Percentiles rank a stretch among this genome's conserved stretches.
These are phyloP conservation scores for Falco concolor DNA, from an alignment of 2,797 vertebrate species.

Conservation along the genomic window DNA sequence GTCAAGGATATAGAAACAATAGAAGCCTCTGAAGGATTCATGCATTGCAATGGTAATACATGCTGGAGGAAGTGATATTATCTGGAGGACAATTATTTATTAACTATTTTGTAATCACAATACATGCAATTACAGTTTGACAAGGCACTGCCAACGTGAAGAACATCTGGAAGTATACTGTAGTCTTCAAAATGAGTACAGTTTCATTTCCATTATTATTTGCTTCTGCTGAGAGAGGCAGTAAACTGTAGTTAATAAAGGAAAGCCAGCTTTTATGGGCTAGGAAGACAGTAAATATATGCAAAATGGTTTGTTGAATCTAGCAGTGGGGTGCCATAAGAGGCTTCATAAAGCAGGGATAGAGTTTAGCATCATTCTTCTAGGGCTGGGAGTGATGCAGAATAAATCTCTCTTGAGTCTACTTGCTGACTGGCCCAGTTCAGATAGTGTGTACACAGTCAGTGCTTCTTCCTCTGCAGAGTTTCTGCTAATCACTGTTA, in stretches of 20 bases:
- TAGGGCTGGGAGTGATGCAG: slow-evolving; percentile 15
- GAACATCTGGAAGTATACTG: neutral
- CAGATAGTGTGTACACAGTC: neutral
- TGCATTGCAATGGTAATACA: neutral
- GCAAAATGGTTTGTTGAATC: slow-evolving; percentile 69
- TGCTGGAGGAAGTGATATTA: neutral
- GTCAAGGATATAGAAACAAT: neutral
- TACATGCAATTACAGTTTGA: neutral
- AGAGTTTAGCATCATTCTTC: slow-evolving; percentile 40
- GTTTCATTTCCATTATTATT: slow-evolving; percentile 44
- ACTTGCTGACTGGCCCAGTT: neutral
- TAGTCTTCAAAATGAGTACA: slow-evolving; percentile 29
- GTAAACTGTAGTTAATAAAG: slow-evolving; percentile 65
- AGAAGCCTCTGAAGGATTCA: neutral
- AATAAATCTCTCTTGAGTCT: slow-evolving; percentile 49
- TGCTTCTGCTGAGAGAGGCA: slow-evolving; percentile 48
- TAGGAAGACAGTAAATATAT: slow-evolving; percentile 60
- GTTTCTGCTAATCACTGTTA: slow-evolving; percentile 37
- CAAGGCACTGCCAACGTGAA: neutral
- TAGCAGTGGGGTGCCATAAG: slow-evolving; percentile 61
- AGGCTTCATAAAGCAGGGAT: slow-evolving; percentile 56
- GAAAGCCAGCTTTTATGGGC: slow-evolving; percentile 58
- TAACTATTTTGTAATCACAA: slow-evolving; percentile 32
- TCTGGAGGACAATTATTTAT: neutral
- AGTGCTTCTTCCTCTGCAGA: neutral